phyloP scores from a whole-genome alignment of 2,113 vertebrate genomes.

The Tragelaphus scriptus region DNA sequence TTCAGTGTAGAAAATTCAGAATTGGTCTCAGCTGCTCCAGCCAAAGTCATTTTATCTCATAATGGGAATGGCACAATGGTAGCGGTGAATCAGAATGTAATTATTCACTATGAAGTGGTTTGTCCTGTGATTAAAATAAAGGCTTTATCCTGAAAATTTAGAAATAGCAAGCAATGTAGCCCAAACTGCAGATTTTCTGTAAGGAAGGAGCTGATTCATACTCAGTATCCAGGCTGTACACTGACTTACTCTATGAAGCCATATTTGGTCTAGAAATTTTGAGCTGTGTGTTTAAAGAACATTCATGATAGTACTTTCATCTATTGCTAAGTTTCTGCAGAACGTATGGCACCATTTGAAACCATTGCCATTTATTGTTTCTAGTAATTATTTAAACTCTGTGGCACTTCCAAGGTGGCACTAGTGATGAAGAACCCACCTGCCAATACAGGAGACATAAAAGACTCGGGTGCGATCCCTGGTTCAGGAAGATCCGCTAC shows the following conservation, averaged over 20 bases:
- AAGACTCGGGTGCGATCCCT: accelerated
- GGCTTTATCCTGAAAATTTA: not conserved
- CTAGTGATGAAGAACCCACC: not conserved
- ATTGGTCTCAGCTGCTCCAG: not conserved
- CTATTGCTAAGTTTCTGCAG: not conserved
- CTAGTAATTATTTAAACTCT: not conserved
- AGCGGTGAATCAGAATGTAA: slow-evolving; percentile 1
- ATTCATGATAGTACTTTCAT: not conserved
- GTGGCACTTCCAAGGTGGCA: not conserved
- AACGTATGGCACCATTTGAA: not conserved
- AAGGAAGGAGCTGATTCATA: not conserved
- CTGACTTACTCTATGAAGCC: not conserved
- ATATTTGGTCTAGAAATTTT: not conserved
- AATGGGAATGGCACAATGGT: not conserved
- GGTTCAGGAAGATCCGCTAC: not conserved
- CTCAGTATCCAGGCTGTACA: not conserved
- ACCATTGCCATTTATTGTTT: not conserved
- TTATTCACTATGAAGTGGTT: slow-evolving; percentile 3
- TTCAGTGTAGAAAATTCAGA: slow-evolving; percentile 24
- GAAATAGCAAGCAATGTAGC: not conserved
- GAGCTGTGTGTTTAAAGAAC: not conserved
- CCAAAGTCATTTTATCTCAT: slow-evolving; percentile 43
- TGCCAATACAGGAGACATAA: not conserved
- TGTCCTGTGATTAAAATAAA: slow-evolving; percentile 47
- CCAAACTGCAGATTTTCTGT: not conserved